These are phyloP conservation scores for Capromys pilorides DNA, from an alignment of 2,797 vertebrate species.

Conservation along the genomic window DNA sequence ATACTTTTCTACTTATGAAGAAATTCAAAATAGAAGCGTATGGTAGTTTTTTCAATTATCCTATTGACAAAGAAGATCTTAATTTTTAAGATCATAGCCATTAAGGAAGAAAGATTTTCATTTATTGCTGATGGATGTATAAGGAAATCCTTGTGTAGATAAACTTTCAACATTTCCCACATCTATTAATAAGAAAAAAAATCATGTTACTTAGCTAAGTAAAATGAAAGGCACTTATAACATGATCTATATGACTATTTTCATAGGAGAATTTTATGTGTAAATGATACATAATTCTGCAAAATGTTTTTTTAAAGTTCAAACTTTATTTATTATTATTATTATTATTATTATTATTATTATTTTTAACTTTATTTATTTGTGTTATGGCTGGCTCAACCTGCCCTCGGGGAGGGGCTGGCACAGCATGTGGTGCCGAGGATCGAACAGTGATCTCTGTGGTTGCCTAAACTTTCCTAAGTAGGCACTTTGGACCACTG, in stretches of 20 bases:
- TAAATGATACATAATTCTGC: neutral
- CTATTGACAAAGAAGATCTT: neutral
- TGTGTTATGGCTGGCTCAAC: too few relatives aligned
- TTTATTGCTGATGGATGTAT: neutral
- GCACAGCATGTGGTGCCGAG: too few relatives aligned
- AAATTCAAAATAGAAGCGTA: slow-evolving; percentile 4
- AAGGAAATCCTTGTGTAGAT: neutral
- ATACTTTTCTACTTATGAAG: neutral
- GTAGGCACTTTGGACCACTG: too few relatives aligned
- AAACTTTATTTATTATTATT: too few relatives aligned
- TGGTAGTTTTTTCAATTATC: neutral
- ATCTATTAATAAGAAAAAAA: slow-evolving; percentile 28
- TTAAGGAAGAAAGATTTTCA: slow-evolving; percentile 6
- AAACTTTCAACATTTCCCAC: neutral
- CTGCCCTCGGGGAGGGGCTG: too few relatives aligned
- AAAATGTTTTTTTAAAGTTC: slow-evolving; percentile 31
- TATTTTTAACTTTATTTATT: too few relatives aligned
- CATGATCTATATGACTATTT: neutral
- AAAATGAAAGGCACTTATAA: slow-evolving; percentile 35
- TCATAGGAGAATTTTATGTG: slow-evolving; percentile 29
- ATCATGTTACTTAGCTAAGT: slow-evolving; percentile 6
- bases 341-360: too few relatives aligned
- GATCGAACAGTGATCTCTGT: too few relatives aligned
- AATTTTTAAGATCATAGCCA: neutral
- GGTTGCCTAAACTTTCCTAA: too few relatives aligned